Percentiles rank a stretch among this genome's conserved stretches.
Evolutionary conservation across 1,140 invertebrate species (phyloP).

Genomic region (Drosophila kikkawai): DNA sequence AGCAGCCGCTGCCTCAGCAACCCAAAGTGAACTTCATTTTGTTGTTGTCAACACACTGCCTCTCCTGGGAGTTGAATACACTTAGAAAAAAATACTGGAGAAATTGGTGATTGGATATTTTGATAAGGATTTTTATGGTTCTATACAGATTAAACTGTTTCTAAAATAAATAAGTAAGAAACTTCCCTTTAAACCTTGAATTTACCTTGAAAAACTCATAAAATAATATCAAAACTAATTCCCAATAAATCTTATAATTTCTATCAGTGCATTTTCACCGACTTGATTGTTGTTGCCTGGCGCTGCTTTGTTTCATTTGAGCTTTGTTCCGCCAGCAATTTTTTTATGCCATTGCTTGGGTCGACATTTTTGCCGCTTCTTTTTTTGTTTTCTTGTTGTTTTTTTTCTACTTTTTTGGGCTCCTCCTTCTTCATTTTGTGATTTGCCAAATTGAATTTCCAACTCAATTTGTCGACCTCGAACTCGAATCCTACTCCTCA

Average conservation of each 20-base stretch:
- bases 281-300: constrained; percentile 53
- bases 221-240: not conserved
- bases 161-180: not conserved
- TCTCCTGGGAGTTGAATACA: not conserved
- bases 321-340: constrained; percentile 24
- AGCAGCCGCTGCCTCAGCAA: constrained; percentile 8
- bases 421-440: constrained; percentile 57
- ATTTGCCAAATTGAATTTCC: constrained; percentile 78
- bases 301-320: constrained; percentile 30
- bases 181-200: not conserved
- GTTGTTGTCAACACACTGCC: constrained; percentile 45
- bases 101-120: not conserved
- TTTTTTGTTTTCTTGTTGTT: not conserved
- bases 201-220: not conserved
- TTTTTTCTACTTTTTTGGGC: not conserved
- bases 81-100: not conserved
- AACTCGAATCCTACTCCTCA: constrained; percentile 25
- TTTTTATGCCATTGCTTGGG: constrained; percentile 27
- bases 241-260: not conserved
- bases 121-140: not conserved
- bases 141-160: not conserved
- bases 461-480: constrained; percentile 69
- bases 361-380: constrained; percentile 14
- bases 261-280: constrained; percentile 6
- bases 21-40: constrained; percentile 43